A percentile compares a stretch with the other conserved stretches of the same genome.
Conservation (phyloP, 2,888 invertebrate species). For the Drosophila atripex region DNA sequence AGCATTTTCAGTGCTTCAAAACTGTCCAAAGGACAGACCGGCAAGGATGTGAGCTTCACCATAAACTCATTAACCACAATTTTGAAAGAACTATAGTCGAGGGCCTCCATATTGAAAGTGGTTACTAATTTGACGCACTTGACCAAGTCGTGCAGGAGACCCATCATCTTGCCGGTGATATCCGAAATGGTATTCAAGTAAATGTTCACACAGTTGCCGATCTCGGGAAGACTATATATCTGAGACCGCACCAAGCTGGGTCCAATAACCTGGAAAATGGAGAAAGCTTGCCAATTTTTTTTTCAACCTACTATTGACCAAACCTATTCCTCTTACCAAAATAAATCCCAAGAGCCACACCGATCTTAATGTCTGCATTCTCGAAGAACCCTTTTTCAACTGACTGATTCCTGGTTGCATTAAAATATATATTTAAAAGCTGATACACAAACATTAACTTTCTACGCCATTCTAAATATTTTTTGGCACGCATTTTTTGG, state of each 20-base stretch:
- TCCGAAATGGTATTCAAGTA: background rate
- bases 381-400: background rate
- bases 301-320: too few species aligned
- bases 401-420: background rate
- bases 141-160: background rate
- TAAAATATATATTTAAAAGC: background rate
- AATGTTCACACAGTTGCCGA: background rate
- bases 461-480: background rate
- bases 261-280: background rate
- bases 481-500: background rate
- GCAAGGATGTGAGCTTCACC: background rate
- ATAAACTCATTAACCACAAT: background rate
- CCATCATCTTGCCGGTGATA: background rate
- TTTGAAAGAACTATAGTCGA: background rate
- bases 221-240: background rate
- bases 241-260: background rate
- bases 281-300: too few species aligned
- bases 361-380: background rate
- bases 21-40: background rate
- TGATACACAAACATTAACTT: background rate
- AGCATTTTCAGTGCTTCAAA: background rate
- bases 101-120: background rate
- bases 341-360: background rate
- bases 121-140: background rate
- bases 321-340: background rate